These are phyloP conservation scores for Eristalis intricaria DNA, from an alignment of 2,888 invertebrate species.

Conservation along the genomic window DNA sequence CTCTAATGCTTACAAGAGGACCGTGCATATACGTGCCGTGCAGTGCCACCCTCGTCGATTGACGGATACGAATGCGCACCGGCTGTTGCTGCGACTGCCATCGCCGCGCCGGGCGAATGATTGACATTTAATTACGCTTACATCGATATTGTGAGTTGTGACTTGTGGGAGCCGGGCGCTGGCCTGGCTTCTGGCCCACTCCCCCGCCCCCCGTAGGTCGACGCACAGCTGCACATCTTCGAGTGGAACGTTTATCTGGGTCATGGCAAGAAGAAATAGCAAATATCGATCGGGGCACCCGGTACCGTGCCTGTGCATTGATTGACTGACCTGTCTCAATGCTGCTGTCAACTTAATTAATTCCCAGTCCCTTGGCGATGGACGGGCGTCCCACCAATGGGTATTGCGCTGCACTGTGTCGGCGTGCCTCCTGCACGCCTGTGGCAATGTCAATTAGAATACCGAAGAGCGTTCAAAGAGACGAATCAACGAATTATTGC, in stretches of 20 bases:
- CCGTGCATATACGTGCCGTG: background rate
- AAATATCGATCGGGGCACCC: slow-evolving; percentile 52
- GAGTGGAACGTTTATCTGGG: slow-evolving; percentile 53
- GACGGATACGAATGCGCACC: slow-evolving; percentile 25
- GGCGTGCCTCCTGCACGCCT: slow-evolving; percentile 15
- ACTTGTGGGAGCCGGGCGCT: background rate
- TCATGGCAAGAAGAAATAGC: slow-evolving; percentile 62
- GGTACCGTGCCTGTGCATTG: slow-evolving; percentile 37
- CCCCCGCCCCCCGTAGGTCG: background rate
- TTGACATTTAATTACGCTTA: slow-evolving; percentile 71
- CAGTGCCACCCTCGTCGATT: slow-evolving; percentile 30
- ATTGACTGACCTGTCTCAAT: slow-evolving; percentile 71
- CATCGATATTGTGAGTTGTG: slow-evolving; percentile 34
- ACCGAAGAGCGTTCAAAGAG: slow-evolving; percentile 46
- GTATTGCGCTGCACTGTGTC: background rate
- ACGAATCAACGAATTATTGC: slow-evolving; percentile 61
- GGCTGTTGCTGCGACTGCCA: slow-evolving; percentile 14
- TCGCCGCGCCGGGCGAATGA: slow-evolving; percentile 35
- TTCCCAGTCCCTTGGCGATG: slow-evolving; percentile 29
- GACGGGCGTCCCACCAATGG: background rate
- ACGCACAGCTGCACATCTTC: slow-evolving; percentile 64
- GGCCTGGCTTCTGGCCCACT: background rate
- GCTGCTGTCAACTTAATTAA: slow-evolving; percentile 64
- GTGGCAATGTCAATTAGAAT: slow-evolving; percentile 67
- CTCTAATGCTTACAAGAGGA: slow-evolving; percentile 8